A percentile compares a stretch with the other conserved stretches of the same genome.
Evolutionary conservation across 2,888 invertebrate species (phyloP).

Genomic region (Orthonevra nobilis): DNA sequence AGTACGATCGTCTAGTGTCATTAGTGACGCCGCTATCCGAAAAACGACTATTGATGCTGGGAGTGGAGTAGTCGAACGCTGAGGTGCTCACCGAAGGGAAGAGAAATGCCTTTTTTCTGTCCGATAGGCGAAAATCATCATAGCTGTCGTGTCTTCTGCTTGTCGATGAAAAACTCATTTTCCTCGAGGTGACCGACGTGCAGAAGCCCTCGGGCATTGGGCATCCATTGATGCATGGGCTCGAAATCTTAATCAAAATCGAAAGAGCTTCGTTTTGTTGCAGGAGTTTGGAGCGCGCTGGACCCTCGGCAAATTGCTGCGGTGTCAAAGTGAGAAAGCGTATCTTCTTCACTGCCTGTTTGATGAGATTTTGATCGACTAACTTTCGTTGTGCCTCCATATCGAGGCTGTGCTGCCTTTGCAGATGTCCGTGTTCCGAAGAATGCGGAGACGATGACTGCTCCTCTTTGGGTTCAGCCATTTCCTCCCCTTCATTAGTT

Average conservation of each 20-base stretch:
- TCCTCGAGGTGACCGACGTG: slow-evolving; percentile 79
- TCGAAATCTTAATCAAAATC: slow-evolving; percentile 91
- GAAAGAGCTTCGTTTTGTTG: slow-evolving; percentile 89
- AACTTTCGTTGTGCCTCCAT: slow-evolving; percentile 76
- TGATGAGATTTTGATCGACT: slow-evolving; percentile 80
- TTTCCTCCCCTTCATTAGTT: slow-evolving; percentile 68
- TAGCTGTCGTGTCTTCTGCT: slow-evolving; percentile 50
- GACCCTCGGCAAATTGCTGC: slow-evolving; percentile 91
- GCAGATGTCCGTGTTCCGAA: slow-evolving; percentile 59
- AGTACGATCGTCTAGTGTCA: slow-evolving; percentile 84
- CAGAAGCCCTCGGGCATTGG: slow-evolving; percentile 89
- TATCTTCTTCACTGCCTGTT: slow-evolving; percentile 87
- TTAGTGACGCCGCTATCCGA: slow-evolving; percentile 71
- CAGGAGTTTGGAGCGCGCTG: slow-evolving; percentile 87
- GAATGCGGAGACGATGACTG: slow-evolving; percentile 31
- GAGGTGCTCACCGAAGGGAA: slow-evolving; percentile 79
- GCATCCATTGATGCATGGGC: slow-evolving; percentile 84
- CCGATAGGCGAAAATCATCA: slow-evolving; percentile 50
- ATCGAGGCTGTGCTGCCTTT: slow-evolving; percentile 38
- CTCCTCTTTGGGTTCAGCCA: slow-evolving; percentile 75
- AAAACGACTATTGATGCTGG: slow-evolving; percentile 63
- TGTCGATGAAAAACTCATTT: slow-evolving; percentile 74
- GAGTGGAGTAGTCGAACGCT: slow-evolving; percentile 80
- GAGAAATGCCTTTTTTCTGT: slow-evolving; percentile 43
- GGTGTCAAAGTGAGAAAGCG: slow-evolving; percentile 90